These are phyloP conservation scores for Promerops cafer DNA, from an alignment of 2,113 vertebrate species.

Conservation along the genomic window DNA sequence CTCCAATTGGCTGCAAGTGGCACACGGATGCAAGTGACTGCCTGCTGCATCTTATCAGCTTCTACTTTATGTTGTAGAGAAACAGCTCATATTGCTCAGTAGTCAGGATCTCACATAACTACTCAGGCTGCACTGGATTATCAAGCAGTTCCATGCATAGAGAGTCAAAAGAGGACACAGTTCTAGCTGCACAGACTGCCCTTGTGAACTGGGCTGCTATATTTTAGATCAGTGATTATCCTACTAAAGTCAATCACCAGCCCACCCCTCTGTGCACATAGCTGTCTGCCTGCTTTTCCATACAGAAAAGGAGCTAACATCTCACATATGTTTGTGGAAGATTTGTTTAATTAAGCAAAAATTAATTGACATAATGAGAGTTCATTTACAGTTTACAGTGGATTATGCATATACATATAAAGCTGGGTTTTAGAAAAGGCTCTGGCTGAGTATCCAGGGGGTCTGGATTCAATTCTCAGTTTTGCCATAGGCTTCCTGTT, in stretches of 20 bases:
- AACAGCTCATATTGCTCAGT: background rate
- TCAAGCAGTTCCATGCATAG: background rate
- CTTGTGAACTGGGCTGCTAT: background rate
- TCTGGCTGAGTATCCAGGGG: background rate
- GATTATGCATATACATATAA: background rate
- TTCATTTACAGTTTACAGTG: constrained; percentile 36
- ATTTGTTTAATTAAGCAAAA: constrained; percentile 46
- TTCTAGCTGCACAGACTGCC: background rate
- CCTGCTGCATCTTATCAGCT: background rate
- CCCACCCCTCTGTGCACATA: background rate
- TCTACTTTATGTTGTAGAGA: background rate
- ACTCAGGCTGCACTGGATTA: background rate
- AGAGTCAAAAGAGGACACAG: background rate
- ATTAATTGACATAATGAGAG: constrained; percentile 43
- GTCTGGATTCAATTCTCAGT: constrained; percentile 44
- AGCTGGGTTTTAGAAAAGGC: background rate
- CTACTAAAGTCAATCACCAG: background rate
- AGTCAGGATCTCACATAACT: background rate
- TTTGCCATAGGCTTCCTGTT: background rate
- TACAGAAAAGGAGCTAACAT: background rate
- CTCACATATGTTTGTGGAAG: background rate
- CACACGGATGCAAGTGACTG: background rate
- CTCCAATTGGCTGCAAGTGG: background rate
- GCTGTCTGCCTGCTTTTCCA: background rate
- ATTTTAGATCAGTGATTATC: background rate